Evolutionary conservation across 2,888 invertebrate genomes (phyloP), one percentile per base, ranked within the genome.

Genomic region (Carcina quercana): DNA sequence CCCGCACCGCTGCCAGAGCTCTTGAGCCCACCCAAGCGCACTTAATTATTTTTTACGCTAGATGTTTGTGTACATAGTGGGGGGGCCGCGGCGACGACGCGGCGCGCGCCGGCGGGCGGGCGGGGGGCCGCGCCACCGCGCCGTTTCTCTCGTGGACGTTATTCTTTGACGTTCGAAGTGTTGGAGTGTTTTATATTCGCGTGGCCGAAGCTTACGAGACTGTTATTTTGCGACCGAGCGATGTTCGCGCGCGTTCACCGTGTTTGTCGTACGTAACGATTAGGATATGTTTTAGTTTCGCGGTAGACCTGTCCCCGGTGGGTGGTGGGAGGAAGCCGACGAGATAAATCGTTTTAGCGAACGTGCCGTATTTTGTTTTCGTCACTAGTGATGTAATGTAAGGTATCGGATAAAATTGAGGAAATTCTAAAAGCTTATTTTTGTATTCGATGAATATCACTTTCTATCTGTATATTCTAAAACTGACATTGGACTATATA

Each of bases 401-500:
- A 78, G 74, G 59, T 76, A 74, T 75, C 67, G 74, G 69, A 76
- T 74, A 72, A 76, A 68, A 70, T 70, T 73, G 78, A 76, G 62
- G 61, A 73, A 76, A 80, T 73, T 76, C 69, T 75, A 70, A 79
- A 75, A 74, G 82, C 82, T 82, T 83, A 83, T 83, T 83, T 83
- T 83, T 83, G 71, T 83, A 83, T 80, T 80, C 65, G 74, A 79
- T 57, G 68, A 75, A 66, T 64, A 71, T 71, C 71, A 76, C 65
- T 70, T 67, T 74, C 66, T 79, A 72, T 79, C 66, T 79, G 73
- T 80, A 69, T 72, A 74, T 73, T 75, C 66, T 70, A 66, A 72
- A 73, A 60, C 64, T 53, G 62, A 38, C 41, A 43, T 37, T 37
- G 43, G 63, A 56, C 54, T 64, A 50, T 64, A 58, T 56, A 56